phyloP scores from a whole-genome alignment of 2,888 invertebrate species.

The Macaria liturata region DNA sequence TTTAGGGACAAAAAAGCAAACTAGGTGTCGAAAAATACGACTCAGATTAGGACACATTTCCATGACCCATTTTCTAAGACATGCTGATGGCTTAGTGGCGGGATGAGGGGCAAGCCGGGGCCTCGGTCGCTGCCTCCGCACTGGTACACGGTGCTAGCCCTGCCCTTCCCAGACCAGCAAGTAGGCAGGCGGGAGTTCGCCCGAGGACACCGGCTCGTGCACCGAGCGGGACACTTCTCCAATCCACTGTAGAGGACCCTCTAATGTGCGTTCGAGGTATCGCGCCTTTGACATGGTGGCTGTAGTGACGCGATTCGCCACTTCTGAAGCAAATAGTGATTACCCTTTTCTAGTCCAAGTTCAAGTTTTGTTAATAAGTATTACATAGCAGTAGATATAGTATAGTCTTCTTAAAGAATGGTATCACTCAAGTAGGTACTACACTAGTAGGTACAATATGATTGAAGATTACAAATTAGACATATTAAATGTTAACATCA shows the following conservation, averaged over 20 bases:
- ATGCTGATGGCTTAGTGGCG: constrained; percentile 50
- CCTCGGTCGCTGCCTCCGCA: constrained; percentile 88
- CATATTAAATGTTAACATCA: no score
- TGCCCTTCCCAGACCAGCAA: constrained; percentile 97
- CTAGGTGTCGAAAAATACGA: no score
- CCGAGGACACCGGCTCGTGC: constrained; percentile 87
- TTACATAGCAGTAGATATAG: no score
- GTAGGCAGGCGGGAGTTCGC: constrained; percentile 93
- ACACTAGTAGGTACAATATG: no score
- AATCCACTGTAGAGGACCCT: constrained; percentile 89
- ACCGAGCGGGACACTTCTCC: constrained; percentile 95
- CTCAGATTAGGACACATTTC: no score
- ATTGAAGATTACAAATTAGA: no score
- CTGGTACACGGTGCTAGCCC: constrained; percentile 95
- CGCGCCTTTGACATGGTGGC: constrained; percentile 67
- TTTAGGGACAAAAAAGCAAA: no score
- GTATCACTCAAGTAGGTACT: no score
- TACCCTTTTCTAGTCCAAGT: no score
- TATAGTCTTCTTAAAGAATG: no score
- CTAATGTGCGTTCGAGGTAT: constrained; percentile 80
- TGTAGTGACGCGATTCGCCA: constrained; percentile 32
- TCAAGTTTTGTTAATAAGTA: no score
- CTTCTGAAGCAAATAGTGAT: no score
- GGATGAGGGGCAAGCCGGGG: constrained; percentile 55
- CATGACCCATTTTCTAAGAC: constrained; percentile 1